Conservation (phyloP, 2,113 vertebrate genomes). For the Equus quagga region DNA sequence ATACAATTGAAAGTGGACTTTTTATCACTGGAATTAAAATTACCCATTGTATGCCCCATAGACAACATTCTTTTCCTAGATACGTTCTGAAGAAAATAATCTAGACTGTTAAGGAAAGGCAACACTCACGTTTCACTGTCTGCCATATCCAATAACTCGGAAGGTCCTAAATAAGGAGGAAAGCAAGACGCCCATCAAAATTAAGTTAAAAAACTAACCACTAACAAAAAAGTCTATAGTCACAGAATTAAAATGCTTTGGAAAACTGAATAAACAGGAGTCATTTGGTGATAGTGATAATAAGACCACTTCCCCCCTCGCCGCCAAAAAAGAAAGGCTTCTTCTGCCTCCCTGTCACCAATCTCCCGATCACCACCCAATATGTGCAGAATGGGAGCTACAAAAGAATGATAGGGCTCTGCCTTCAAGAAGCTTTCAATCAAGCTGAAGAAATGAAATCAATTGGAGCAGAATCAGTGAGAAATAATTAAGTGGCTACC, state of each 20-base stretch:
- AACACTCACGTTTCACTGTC: constrained; percentile 94
- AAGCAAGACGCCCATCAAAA: constrained; percentile 46
- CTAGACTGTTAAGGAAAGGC: neutral
- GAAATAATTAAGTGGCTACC: neutral
- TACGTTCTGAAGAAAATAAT: neutral
- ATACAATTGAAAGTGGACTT: neutral
- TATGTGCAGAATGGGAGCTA: neutral
- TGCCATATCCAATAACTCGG: constrained; percentile 94
- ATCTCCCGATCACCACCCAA: neutral
- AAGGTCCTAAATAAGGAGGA: constrained; percentile 90
- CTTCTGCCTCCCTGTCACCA: neutral
- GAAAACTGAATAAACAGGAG: neutral
- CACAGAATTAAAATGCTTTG: neutral
- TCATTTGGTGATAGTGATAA: neutral
- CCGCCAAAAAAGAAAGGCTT: neutral
- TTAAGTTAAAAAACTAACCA: neutral
- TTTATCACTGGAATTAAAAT: constrained; percentile 1
- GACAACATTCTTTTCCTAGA: neutral
- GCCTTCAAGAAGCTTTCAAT: neutral
- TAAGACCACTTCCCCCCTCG: neutral
- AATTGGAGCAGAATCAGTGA: neutral
- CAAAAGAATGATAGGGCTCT: neutral
- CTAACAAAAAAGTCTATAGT: neutral
- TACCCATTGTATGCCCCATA: neutral
- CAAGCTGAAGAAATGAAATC: neutral